phyloP scores from a whole-genome alignment of 2,797 vertebrate species.

The Sardinella longiceps region DNA sequence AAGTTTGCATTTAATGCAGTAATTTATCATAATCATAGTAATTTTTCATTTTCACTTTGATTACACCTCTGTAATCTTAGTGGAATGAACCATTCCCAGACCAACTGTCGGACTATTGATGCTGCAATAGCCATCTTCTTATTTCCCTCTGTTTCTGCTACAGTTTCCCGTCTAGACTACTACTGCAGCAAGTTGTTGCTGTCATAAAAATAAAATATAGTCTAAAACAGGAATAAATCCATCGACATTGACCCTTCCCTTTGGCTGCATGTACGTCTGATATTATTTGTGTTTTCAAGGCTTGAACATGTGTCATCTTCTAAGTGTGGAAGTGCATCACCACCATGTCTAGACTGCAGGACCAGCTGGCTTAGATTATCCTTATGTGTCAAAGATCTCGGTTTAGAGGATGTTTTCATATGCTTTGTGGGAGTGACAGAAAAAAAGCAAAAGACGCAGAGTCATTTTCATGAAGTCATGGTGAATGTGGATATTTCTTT shows the following conservation, averaged over 20 bases:
- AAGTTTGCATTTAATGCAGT: no score
- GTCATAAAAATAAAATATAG: neutral
- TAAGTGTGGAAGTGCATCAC: neutral
- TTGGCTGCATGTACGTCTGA: neutral
- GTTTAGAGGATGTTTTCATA: neutral
- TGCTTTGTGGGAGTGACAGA: slow-evolving; percentile 5
- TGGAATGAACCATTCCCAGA: no score
- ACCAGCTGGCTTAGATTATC: neutral
- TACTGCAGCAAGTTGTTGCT: neutral
- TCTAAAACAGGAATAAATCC: neutral
- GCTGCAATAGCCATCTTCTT: neutral
- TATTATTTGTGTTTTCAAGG: neutral
- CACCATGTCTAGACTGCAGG: neutral
- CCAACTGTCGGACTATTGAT: neutral
- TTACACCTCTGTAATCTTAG: no score
- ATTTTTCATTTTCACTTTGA: no score
- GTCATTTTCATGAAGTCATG: neutral
- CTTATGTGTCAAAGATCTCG: neutral
- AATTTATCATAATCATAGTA: no score
- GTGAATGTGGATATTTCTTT: neutral
- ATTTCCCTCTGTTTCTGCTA: neutral
- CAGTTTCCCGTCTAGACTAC: neutral
- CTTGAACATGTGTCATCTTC: neutral
- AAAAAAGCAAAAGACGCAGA: neutral
- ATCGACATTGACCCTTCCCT: neutral